Conservation (phyloP, 2,888 invertebrate genomes). For the Altica lythri region DNA sequence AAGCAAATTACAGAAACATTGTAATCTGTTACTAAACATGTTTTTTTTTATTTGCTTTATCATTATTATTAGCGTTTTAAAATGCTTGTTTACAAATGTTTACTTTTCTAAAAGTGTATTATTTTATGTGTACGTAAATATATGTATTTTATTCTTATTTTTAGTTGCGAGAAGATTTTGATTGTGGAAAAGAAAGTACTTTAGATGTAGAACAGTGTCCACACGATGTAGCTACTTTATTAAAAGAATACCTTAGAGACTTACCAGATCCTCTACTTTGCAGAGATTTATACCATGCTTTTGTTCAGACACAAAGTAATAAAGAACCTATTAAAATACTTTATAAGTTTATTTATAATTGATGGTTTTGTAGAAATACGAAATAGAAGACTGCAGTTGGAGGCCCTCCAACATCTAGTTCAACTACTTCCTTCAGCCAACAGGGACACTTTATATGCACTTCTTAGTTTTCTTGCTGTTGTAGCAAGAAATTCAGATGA, state of each 20-base stretch:
- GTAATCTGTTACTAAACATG: no score
- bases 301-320: constrained; percentile 91
- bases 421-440: constrained; percentile 85
- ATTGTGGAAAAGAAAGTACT: constrained; percentile 74
- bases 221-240: constrained; percentile 89
- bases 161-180: constrained; percentile 88
- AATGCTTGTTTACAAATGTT: no score
- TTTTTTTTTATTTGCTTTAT: no score
- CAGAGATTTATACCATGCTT: constrained; percentile 85
- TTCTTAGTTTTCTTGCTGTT: constrained; percentile 80
- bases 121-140: no score
- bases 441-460: constrained; percentile 83
- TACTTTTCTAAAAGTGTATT: no score
- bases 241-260: constrained; percentile 93
- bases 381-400: constrained; percentile 80
- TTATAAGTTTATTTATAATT: no score
- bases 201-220: constrained; percentile 83
- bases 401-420: constrained; percentile 81
- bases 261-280: constrained; percentile 91
- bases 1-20: no score
- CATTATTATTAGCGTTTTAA: no score
- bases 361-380: constrained; percentile 68
- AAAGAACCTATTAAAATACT: background rate
- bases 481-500: constrained; percentile 77
- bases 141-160: no score